A percentile compares a stretch with the other conserved stretches of the same genome.
These are phyloP conservation scores for Atethmia centrago DNA, from an alignment of 2,888 invertebrate genomes.

Conservation along the genomic window DNA sequence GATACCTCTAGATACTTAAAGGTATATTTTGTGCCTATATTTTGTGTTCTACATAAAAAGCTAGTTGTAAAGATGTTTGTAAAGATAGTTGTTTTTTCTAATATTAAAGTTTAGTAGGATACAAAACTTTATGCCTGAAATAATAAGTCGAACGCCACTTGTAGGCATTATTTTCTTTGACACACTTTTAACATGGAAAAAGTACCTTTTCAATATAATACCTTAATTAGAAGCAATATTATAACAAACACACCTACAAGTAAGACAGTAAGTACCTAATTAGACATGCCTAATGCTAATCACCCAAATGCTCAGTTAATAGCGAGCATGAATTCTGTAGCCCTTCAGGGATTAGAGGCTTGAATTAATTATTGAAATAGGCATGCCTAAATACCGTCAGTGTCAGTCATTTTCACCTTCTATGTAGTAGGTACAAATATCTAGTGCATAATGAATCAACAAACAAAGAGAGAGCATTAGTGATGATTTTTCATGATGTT, in stretches of 20 bases:
- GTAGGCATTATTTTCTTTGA: not conserved
- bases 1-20: no score
- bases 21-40: no score
- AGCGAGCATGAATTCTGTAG: constrained; percentile 32
- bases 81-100: no score
- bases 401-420: not conserved
- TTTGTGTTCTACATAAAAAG: no score
- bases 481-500: not conserved
- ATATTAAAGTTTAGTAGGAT: not conserved
- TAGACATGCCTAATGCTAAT: constrained; percentile 14
- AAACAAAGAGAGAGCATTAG: not conserved
- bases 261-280: not conserved
- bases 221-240: no score
- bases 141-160: not conserved
- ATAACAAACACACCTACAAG: no score
- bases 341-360: constrained; percentile 6
- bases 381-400: constrained; percentile 4
- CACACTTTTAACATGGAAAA: not conserved
- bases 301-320: constrained; percentile 27
- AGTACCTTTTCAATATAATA: no score
- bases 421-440: not conserved
- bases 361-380: constrained; percentile 29
- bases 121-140: not conserved
- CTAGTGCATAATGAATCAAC: not conserved
- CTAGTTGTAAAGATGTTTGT: no score